Percentiles rank a stretch among this genome's conserved stretches.
Conservation (phyloP, 2,797 vertebrate genomes). For the Cyprinella venusta region DNA sequence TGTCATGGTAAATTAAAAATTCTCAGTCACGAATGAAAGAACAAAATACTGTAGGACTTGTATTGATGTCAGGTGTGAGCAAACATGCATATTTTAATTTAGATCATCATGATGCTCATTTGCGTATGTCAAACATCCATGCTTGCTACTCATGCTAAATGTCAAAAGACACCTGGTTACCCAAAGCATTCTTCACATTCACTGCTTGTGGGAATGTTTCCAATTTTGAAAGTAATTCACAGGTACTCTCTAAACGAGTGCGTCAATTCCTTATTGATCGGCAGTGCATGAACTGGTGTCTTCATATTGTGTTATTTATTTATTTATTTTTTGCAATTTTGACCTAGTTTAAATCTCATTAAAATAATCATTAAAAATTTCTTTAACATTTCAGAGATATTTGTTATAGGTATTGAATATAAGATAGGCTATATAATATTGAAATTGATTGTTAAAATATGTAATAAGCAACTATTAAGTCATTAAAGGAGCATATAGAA, state of each 20-base stretch:
- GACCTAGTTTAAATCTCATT: not conserved
- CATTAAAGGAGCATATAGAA: not conserved
- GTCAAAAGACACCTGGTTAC: not conserved
- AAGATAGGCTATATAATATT: no score
- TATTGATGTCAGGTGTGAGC: not conserved
- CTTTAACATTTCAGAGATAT: not conserved
- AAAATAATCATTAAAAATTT: not conserved
- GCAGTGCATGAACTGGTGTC: not conserved
- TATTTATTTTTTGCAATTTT: no score
- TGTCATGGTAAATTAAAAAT: no score
- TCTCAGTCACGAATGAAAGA: no score
- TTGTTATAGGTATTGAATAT: not conserved
- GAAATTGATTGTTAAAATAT: not conserved
- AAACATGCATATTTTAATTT: not conserved
- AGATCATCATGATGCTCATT: not conserved
- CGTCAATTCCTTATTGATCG: not conserved
- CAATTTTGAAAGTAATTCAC: not conserved
- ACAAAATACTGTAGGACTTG: not conserved
- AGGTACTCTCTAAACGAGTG: not conserved
- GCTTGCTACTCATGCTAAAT: not conserved
- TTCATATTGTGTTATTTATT: not conserved
- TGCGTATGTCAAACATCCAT: not conserved
- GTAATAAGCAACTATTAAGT: not conserved
- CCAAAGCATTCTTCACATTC: slow-evolving; percentile 24
- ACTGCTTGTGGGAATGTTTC: not conserved